Percentiles rank a stretch among this genome's conserved stretches.
Evolutionary conservation across 92 coral and sea anemone genomes (phyloP).

Genomic region (Heteractis magnifica): DNA sequence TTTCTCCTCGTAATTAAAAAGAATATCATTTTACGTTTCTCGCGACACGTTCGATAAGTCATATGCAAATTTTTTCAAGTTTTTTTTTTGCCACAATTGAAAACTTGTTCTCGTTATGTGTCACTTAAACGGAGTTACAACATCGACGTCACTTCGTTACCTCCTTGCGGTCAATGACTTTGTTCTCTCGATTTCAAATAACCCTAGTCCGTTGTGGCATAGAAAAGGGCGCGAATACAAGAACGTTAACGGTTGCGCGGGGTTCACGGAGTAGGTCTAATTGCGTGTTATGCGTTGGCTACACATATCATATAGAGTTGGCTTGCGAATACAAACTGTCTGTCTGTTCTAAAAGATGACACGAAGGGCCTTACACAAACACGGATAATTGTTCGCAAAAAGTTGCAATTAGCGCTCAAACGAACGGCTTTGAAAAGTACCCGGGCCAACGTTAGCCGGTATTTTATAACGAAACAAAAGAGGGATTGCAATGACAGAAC

Average conservation of each 20-base stretch:
- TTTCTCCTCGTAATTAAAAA: conserved; percentile 95
- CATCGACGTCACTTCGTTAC: conserved; percentile 52
- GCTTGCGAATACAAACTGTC: conserved; percentile 64
- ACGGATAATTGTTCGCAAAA: conserved; percentile 89
- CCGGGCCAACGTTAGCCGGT: conserved; percentile 40
- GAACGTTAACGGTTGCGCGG: conserved; percentile 42
- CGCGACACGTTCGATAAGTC: conserved; percentile 80
- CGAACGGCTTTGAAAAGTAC: conserved; percentile 49
- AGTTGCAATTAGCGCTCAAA: conserved; percentile 86
- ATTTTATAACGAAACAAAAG: conserved; percentile 64
- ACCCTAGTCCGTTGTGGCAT: conserved; percentile 51
- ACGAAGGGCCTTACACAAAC: conserved; percentile 71
- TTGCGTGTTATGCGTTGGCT: conserved; percentile 72
- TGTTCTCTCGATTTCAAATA: conserved; percentile 58
- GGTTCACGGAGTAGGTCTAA: conserved; percentile 8
- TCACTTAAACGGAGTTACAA: conserved; percentile 55
- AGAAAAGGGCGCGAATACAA: conserved; percentile 32
- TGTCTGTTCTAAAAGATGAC: conserved; percentile 62
- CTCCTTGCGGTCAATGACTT: conserved; percentile 50
- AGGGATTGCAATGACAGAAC: conserved; percentile 66
- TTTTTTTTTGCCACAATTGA: conserved; percentile 62
- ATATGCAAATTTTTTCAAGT: conserved; percentile 70
- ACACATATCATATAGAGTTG: conserved; percentile 58
- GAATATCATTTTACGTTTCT: conserved; percentile 94
- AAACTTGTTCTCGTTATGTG: conserved; percentile 69